Base-by-base conservation (phyloP, 1,140 invertebrate species). In the Apocrypta bakeri region DNA sequence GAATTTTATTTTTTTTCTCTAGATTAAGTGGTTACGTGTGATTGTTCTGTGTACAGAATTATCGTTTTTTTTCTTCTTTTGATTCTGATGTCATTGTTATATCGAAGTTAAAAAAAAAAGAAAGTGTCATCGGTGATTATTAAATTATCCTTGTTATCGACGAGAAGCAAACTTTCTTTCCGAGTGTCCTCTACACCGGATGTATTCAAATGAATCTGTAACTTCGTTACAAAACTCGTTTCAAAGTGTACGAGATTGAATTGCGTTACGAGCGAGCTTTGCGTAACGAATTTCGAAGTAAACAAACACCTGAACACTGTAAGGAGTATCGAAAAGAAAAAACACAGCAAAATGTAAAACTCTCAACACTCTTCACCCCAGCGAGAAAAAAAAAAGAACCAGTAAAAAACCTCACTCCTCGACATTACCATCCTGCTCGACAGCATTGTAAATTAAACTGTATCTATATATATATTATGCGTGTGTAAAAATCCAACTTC, bases 381-480 rank as follows among this genome's bases (percentile, higher is more conserved):
- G 33, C 33, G 3, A 2, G 33, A 0, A 56, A 21, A 21, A n/a
- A 56, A 56, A n/a, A 21, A 3, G 29, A 68, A 11, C 29, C 29
- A 68, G 11, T 21, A 27, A 27, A n/a, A 31, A 68, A 17, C 25
- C 64, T 68, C 64, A 68, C 64, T 29, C 64, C 11, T 27, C 14
- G 25, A 31, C 29, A 68, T 68, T 68, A 68, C 64, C 64, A 68
- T 68, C 64, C 64, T 68, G 11, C 64, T 68, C 64, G 64, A 68
- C 64, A 27, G 64, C 64, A 68, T 17, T 24, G 24, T 4, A 4
- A n/a, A n/a, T n/a, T n/a, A n/a, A n/a, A n/a, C n/a, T 17, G 17
- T 17, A 63, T 63, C 4, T 63, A 14, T 63, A 12, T 63, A 17
- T 7, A 24, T 14, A 63, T n/a, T 24, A 63, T 2, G 12, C 12